Evolutionary conservation across 2,113 vertebrate genomes (phyloP), one percentile per base, ranked within the genome.

Genomic region (Actenoides lindsayi): DNA sequence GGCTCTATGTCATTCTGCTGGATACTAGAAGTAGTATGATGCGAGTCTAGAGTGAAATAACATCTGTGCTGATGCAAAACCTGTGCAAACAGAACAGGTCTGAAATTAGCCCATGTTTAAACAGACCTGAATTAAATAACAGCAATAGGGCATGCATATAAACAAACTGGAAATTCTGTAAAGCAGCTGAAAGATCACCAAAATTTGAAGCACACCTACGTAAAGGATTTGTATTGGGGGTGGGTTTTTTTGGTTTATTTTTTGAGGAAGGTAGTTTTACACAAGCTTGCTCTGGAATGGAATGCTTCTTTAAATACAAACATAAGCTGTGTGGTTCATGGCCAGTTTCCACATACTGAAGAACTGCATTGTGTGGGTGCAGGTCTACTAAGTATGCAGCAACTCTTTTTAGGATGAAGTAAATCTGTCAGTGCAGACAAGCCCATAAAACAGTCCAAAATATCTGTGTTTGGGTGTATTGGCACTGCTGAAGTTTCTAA

Each of bases 21-120:
- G 17, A 31, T 92, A 35, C 64, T 44, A 88, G 76, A 77, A 90
- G 79, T 71, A 60, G 31, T 31, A 12, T 77, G 60, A 60, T 89
- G 76, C 20, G 67, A 89, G 20, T 83, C 28, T 78, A 59, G 80
- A 83, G 64, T 87, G 75, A 87, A 94, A 70, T 41, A 84, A 44
- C 51, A 88, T 60, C 76, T 92, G 73, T 92, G 37, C 89, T 89
- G 89, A 46, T 92, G 68, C 60, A 83, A 70, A 89, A 48, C 73
- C 68, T 21, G 3, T 87, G 56, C 56, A 92, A 91, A 74, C 73
- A 70, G 12, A 63, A 37, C 25, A 54, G 24, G 12, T 92, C 80
- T 60, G 76, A 92, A 92, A 64, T 27, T 56, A 60, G 77, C 42
- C 27, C 37, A 1, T 86, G 42, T 81, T 91, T 94, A 81, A 91